Conservation (phyloP, 2,888 invertebrate species). For the Euclidia mi region DNA sequence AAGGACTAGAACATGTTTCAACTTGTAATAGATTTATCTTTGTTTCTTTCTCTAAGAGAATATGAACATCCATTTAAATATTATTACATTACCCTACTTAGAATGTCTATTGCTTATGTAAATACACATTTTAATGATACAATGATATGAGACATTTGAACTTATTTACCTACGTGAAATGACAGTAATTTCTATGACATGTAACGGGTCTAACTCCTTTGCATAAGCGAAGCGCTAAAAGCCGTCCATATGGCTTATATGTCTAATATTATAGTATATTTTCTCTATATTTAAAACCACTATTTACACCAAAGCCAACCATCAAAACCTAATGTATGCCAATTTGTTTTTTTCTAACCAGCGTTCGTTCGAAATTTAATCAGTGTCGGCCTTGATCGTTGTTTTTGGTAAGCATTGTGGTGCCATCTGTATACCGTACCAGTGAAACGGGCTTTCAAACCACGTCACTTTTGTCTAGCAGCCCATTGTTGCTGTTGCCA, state of each 20-base stretch:
- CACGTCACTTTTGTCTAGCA: conserved; percentile 84
- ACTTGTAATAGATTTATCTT: conserved; percentile 17
- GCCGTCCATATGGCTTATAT: conserved; percentile 26
- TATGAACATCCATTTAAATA: conserved; percentile 11
- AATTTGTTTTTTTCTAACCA: too few relatives aligned
- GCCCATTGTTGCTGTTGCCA: conserved; percentile 78
- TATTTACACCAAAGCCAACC: conserved; percentile 42
- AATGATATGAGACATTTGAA: conserved; percentile 49
- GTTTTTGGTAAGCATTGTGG: conserved; percentile 39
- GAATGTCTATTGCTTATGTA: conserved; percentile 26
- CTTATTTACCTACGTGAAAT: conserved; percentile 23
- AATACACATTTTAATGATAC: conserved; percentile 31
- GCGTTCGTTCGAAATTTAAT: not conserved
- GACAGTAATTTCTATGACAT: conserved; percentile 31
- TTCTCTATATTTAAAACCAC: conserved; percentile 33
- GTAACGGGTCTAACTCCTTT: conserved; percentile 28
- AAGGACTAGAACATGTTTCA: conserved; percentile 13
- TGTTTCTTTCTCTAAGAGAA: conserved; percentile 6
- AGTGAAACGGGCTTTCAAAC: conserved; percentile 64
- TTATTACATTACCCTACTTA: conserved; percentile 15
- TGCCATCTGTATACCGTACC: conserved; percentile 25
- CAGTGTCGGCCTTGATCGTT: conserved; percentile 14
- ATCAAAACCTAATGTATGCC: too few relatives aligned
- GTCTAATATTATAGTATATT: not conserved
- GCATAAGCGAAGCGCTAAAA: conserved; percentile 36